Base-by-base conservation (phyloP, 2,888 invertebrate genomes). In the Ichneumoninae sp. region DNA sequence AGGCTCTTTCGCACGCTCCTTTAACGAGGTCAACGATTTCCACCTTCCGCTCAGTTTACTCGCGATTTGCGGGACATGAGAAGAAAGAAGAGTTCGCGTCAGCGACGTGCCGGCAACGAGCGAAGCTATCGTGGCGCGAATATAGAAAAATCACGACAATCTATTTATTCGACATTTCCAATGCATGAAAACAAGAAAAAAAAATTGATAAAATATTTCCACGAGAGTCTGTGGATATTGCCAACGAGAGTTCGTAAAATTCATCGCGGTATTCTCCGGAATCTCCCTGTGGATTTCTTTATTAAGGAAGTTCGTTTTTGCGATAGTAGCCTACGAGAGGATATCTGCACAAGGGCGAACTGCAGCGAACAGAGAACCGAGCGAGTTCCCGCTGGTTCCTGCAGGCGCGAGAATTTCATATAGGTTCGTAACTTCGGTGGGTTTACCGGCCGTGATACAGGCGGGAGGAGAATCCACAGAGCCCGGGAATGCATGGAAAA, bases 21-120 rank as follows among this genome's bases (percentile, higher is more conserved):
- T 80, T 87, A 89, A 89, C 86, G 87, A 88, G 88, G 87, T 87
- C 87, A 86, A 84, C 85, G 86, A 89, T 89, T 89, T 89, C 87
- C 88, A 86, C 87, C 87, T 88, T 89, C 87, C 86, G 84, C 84
- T 83, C 86, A 70, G 76, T 76, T 60, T 66, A 60, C 81, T 78
- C 66, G 75, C 78, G 60, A 82, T 78, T 79, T 65, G 74, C 71
- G 81, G 72, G 57, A 75, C 50, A 78, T 47, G 72, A 77, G 68
- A 81, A 78, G 66, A 78, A 76, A 80, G 72, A 81, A 81, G 71
- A 81, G 79, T 54, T 81, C 72, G 72, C 71, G 50, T 80, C 76
- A 40, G 76, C 66, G 54, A 26, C 33, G 16, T 26, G 22, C 26
- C 13, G 3, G 1, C 26, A 72, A 65, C 65, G 26, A 52, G 66